Base-by-base conservation (phyloP, 2,113 vertebrate genomes). In the Mustelus asterias region DNA sequence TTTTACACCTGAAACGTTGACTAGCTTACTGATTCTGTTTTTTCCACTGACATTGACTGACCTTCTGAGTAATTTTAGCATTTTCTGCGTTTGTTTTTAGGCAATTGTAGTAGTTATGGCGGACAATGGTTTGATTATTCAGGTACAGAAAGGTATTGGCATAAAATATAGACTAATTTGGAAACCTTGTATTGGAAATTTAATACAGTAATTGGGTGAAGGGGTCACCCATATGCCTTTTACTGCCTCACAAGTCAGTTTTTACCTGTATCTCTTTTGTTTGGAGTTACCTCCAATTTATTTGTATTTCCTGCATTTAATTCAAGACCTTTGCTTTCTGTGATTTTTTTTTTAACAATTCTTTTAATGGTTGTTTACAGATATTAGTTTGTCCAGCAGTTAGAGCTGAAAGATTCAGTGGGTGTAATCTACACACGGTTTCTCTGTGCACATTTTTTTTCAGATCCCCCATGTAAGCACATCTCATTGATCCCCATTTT, bases 171-270 rank as follows among this genome's bases (percentile, higher is more conserved):
- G 86, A 58, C 48, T 33, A 48, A 89, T 89, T 14, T 48, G 86
- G 86, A 89, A 65, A 37, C 7, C 13, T 67, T 54, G 65, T 22
- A 24, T 67, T 41, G 3, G 3, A 93, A 93, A n/a, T n/a, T 18
- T 93, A n/a, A 37, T 67, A 65, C 33, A 67, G 33, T 93, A 93
- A 37, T 93, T 93, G 63, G 48, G 86, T 89, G 86, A 89, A 58
- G 86, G 48, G 33, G 2, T 67, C 33, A 92, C 33, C 54, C 29
- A n/a, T 14, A 22, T 41, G 22, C 33, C 18, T 37, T 93, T 65
- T 93, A 37, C 14, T 37, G 60, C 33, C 13, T 18, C 33, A 54
- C 8, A 24, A 88, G 22, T 88, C 48, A 88, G 22, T 88, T 88
- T 4, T 54, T 60, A 93, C 37, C 63, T 67, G 2, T 37, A 16